Percentiles rank a stretch among this genome's conserved stretches.
These are phyloP conservation scores for Eremobia ochroleuca DNA, from an alignment of 2,888 invertebrate genomes.

Conservation along the genomic window DNA sequence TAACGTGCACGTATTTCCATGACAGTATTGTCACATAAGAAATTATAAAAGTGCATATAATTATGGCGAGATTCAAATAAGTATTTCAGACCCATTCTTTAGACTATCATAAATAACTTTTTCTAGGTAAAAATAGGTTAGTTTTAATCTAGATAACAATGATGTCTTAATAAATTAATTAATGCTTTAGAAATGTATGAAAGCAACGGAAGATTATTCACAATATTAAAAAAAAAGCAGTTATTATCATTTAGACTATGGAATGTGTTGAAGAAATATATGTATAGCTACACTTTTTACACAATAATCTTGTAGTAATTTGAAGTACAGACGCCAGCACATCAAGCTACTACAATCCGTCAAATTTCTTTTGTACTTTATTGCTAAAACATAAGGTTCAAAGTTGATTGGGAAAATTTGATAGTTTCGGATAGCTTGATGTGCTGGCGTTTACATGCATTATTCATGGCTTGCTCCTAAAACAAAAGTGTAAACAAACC, in stretches of 20 bases:
- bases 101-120: background rate
- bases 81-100: background rate
- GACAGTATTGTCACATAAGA: too few relatives aligned
- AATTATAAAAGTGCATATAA: background rate
- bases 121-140: background rate
- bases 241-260: constrained; percentile 3
- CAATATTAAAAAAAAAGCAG: background rate
- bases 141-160: background rate
- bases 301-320: background rate
- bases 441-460: background rate
- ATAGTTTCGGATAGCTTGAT: too few relatives aligned
- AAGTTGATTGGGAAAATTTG: too few relatives aligned
- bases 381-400: too few relatives aligned
- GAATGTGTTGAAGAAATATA: background rate
- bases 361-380: too few relatives aligned
- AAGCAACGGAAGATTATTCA: background rate
- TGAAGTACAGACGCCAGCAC: background rate
- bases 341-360: too few relatives aligned
- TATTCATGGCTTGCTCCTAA: background rate
- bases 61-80: constrained; percentile 17
- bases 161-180: background rate
- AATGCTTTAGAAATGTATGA: background rate
- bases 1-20: too few relatives aligned
- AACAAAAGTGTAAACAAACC: background rate
- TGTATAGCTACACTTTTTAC: background rate